phyloP scores from a whole-genome alignment of 30 jellyfish, hydroid and myxozoan species.

The Rhopilema esculentum region DNA sequence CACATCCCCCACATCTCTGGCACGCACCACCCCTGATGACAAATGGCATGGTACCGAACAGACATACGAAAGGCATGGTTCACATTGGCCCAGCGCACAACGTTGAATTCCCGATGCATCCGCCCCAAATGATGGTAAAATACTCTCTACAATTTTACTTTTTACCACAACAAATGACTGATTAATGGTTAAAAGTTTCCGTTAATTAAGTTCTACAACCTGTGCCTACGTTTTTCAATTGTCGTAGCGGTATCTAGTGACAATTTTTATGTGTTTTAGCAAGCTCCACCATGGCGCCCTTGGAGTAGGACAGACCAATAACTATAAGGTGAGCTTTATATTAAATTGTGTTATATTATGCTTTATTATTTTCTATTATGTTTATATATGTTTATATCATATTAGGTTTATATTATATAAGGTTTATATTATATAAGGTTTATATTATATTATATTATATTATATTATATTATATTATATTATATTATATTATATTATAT shows the following conservation, averaged over 20 bases:
- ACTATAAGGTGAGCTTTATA: background rate
- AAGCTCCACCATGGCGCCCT: conserved; percentile 85
- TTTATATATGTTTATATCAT: too few species aligned
- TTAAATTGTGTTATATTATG: too few species aligned
- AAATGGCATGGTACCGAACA: conserved; percentile 44
- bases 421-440: background rate
- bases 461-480: too few species aligned
- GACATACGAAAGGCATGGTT: conserved; percentile 47
- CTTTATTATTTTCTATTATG: too few species aligned
- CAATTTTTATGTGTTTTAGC: conserved; percentile 20
- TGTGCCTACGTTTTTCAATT: background rate
- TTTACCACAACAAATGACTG: too few species aligned
- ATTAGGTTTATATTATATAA: background rate
- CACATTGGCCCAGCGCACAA: conserved; percentile 38
- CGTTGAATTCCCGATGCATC: conserved; percentile 51
- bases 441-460: too few species aligned
- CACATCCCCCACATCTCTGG: conserved; percentile 56
- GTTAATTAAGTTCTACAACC: too few species aligned
- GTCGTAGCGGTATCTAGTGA: background rate
- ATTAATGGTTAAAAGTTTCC: too few species aligned
- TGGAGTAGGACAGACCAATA: conserved; percentile 85
- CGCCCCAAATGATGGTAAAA: conserved; percentile 75
- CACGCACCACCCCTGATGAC: conserved; percentile 60
- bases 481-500: too few species aligned
- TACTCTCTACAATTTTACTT: too few species aligned